Evolutionary conservation across 1,140 invertebrate species (phyloP).

Genomic region (Drosophila dunni): DNA sequence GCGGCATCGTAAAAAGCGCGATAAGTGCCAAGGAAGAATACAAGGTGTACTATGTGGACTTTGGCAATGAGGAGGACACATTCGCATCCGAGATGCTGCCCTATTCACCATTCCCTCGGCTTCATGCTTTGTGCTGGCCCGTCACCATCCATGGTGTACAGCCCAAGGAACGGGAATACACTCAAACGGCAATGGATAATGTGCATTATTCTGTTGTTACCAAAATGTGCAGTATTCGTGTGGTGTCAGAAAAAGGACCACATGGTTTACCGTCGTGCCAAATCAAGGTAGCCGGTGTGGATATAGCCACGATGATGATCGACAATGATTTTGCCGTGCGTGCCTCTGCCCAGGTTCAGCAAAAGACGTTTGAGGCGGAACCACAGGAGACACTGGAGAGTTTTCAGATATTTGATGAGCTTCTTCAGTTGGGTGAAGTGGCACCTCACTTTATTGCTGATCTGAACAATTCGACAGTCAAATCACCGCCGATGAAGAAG

Average conservation of each 20-base stretch:
- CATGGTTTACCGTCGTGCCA: slow-evolving; percentile 34
- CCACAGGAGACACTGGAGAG: neutral
- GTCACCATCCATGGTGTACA: slow-evolving; percentile 85
- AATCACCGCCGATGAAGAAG: slow-evolving; percentile 53
- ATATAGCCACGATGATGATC: slow-evolving; percentile 58
- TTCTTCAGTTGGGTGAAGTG: slow-evolving; percentile 21
- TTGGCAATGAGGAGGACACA: slow-evolving; percentile 87
- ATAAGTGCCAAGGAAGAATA: slow-evolving; percentile 69
- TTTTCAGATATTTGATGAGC: slow-evolving; percentile 51
- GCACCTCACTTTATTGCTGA: neutral
- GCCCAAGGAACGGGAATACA: slow-evolving; percentile 63
- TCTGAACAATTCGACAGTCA: slow-evolving; percentile 13
- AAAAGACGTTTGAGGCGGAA: neutral
- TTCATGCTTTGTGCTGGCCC: slow-evolving; percentile 86
- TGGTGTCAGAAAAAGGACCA: slow-evolving; percentile 23
- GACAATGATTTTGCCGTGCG: slow-evolving; percentile 26
- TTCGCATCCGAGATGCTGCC: slow-evolving; percentile 86
- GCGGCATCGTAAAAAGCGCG: slow-evolving; percentile 85
- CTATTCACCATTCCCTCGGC: slow-evolving; percentile 86
- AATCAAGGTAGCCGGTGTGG: slow-evolving; percentile 48
- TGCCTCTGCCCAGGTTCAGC: neutral
- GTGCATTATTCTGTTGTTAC: slow-evolving; percentile 60
- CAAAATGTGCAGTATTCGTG: slow-evolving; percentile 60
- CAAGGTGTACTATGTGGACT: slow-evolving; percentile 87
- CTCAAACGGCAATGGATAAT: slow-evolving; percentile 41